Evolutionary conservation across 2,888 invertebrate genomes (phyloP).

Genomic region (Marasmarcha lunaedactyla): DNA sequence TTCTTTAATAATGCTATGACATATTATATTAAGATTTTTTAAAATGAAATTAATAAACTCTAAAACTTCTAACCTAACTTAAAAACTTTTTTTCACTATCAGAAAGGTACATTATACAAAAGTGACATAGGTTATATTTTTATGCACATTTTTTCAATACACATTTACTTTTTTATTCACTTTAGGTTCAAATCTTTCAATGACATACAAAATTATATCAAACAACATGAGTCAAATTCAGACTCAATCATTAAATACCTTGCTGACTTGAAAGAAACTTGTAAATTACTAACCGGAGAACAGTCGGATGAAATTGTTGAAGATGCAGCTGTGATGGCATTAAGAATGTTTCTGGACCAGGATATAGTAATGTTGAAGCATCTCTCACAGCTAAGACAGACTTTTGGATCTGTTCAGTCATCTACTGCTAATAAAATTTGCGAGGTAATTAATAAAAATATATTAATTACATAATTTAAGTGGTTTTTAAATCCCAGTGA

Average conservation of each 20-base stretch:
- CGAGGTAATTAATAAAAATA: slow-evolving; percentile 57
- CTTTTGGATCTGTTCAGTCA: slow-evolving; percentile 70
- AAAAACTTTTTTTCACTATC: no score
- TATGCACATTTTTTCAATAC: neutral
- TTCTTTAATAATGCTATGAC: no score
- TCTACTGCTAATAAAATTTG: slow-evolving; percentile 69
- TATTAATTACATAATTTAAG: no score
- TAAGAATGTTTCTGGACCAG: slow-evolving; percentile 73
- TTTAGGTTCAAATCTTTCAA: slow-evolving; percentile 58
- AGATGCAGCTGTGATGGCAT: slow-evolving; percentile 71
- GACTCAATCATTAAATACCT: slow-evolving; percentile 38
- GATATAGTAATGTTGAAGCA: slow-evolving; percentile 71
- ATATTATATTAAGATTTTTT: no score
- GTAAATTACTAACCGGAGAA: slow-evolving; percentile 62
- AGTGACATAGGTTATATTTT: no score
- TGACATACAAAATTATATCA: slow-evolving; percentile 55
- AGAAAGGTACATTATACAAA: no score
- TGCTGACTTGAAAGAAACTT: slow-evolving; percentile 32
- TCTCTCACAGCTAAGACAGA: slow-evolving; percentile 64
- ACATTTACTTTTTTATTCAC: neutral
- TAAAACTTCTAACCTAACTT: no score
- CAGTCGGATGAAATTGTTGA: slow-evolving; percentile 70
- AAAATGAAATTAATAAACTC: no score
- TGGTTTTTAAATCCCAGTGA: no score
- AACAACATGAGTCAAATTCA: slow-evolving; percentile 35